A percentile compares a stretch with the other conserved stretches of the same genome.
Evolutionary conservation across 2,888 invertebrate species (phyloP).

Genomic region (Epinotia ramella): DNA sequence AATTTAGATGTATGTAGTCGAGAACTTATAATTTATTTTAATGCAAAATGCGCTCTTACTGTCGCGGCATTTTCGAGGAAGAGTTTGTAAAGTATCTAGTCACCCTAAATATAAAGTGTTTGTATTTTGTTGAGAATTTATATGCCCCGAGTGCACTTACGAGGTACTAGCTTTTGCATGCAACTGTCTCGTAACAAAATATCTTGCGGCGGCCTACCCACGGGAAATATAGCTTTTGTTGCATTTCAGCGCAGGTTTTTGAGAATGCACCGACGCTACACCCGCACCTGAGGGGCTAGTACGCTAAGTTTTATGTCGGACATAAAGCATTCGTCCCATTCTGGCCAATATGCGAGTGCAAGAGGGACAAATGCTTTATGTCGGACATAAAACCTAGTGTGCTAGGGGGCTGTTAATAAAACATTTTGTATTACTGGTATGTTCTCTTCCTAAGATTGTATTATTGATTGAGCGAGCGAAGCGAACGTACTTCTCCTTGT

Average conservation of each 20-base stretch:
- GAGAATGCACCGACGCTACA: neutral
- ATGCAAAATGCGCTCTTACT: neutral
- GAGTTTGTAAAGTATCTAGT: neutral
- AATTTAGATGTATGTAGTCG: no score
- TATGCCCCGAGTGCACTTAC: neutral
- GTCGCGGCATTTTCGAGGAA: neutral
- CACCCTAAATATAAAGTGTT: conserved; percentile 8
- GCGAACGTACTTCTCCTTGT: no score
- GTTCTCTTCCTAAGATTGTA: no score
- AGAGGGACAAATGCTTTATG: no score
- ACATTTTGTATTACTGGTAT: no score
- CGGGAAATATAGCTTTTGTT: conserved; percentile 17
- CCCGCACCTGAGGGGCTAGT: no score
- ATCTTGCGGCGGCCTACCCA: conserved; percentile 12
- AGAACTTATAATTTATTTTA: neutral
- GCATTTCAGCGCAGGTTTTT: conserved; percentile 1
- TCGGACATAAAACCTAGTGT: no score
- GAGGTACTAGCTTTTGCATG: neutral
- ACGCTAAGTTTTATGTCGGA: no score
- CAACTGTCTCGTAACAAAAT: conserved; percentile 7
- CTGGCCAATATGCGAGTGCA: no score
- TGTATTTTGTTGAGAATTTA: conserved; percentile 11
- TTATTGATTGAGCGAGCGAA: no score
- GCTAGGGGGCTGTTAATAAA: no score
- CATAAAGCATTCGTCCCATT: no score